Evolutionary conservation across 2,888 invertebrate species (phyloP), one percentile per base, ranked within the genome.

Genomic region (Amiota mariae): DNA sequence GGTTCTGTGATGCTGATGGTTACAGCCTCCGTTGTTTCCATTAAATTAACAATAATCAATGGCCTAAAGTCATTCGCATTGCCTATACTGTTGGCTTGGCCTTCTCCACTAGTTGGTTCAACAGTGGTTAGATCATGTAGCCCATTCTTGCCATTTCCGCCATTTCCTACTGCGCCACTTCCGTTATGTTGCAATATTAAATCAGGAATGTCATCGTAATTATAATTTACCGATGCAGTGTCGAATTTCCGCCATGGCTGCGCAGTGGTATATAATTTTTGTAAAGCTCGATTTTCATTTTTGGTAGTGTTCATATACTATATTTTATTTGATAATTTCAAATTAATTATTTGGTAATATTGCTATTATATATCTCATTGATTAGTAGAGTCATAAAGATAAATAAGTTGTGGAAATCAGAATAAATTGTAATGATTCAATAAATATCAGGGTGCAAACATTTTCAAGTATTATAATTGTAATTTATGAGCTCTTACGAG

Each of bases 21-120:
- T 81, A 89, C 88, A 84, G 90, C 90, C 85, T 91, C 91, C 57
- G 91, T 90, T 81, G 91, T 90, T 79, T 91, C 91, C 84, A 90
- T 90, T 82, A 87, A 88, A 82, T 89, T 88, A 78, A 87, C 87
- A 79, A 88, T 88, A 85, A 89, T 88, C 81, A 87, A 82, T 82
- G 87, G 89, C 84, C 90, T 90, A 83, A 88, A 88, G 82, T 86
- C 88, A 77, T 80, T 80, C 81, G 84, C 73, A 68, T 68, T 73
- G 51, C 71, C 68, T 63, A 74, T 56, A 86, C 87, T 18, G 87
- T 88, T 51, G 86, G 85, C 72, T 86, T 82, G 72, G 85, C 88
- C 63, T 24, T 67, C 57, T 18, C 78, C 77, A 72, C 81, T 77
- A 67, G 77, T 77, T 70, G 79, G 77, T 67, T 75, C 79, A 68